Evolutionary conservation across 2,113 vertebrate genomes (phyloP).

Genomic region (Rafetus swinhoei): DNA sequence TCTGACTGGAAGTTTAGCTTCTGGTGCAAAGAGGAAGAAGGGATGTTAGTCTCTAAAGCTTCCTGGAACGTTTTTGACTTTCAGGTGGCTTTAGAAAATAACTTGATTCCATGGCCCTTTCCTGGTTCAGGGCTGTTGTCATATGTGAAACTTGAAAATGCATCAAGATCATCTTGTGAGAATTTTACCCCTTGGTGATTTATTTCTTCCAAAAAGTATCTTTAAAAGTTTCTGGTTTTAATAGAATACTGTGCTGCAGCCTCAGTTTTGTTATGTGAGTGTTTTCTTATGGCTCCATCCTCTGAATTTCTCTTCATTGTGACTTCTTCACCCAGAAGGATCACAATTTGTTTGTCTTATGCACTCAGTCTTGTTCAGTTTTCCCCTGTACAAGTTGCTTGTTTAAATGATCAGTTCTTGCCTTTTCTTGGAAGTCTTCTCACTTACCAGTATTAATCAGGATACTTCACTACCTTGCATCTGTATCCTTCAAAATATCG

Average conservation of each 20-base stretch:
- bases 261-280: background rate
- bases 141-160: constrained; percentile 22
- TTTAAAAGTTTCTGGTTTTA: constrained; percentile 18
- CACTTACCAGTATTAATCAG: background rate
- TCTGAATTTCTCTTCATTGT: too few species aligned
- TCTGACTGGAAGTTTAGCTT: constrained; percentile 66
- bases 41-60: constrained; percentile 64
- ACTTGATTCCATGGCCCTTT: constrained; percentile 37
- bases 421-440: background rate
- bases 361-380: background rate
- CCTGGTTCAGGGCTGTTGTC: background rate
- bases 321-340: too few species aligned
- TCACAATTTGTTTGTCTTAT: background rate
- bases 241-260: background rate
- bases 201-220: constrained; percentile 35
- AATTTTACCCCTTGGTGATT: constrained; percentile 34
- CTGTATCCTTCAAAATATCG: background rate
- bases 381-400: background rate
- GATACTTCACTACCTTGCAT: background rate
- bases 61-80: constrained; percentile 60
- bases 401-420: too few species aligned
- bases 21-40: constrained; percentile 6
- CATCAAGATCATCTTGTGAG: constrained; percentile 36
- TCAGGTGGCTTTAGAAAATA: constrained; percentile 71
- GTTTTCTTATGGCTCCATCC: background rate